Evolutionary conservation across 1,140 invertebrate genomes (phyloP), one percentile per base, ranked within the genome.

Genomic region (Drosophila pandora): DNA sequence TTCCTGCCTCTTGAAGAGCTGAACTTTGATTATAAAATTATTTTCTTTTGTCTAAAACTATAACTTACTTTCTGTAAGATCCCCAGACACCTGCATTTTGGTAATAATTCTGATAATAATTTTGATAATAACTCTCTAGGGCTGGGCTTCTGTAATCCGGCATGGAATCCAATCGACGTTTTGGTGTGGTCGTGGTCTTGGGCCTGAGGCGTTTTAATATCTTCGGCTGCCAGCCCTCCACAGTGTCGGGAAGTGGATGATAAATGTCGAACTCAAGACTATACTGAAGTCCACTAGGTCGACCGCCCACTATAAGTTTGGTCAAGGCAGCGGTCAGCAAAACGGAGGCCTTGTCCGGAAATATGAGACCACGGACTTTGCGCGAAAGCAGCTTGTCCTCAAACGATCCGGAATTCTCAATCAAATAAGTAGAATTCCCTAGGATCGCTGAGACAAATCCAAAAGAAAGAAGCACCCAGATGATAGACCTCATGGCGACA

Each of bases 251-350:
- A 10, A 89, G 9, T 0, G 75, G 52, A 0, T 72, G 41, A 49
- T 88, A 88, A 34, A 88, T 77, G 64, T 89, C 83, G 47, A 79
- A 88, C 32, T 88, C 84, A 7, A 88, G 21, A 21, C 71, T 83
- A 12, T 88, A 88, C 49, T 83, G 82, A 7, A 88, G 39, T 1
- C 84, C 83, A 73, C 59, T 69, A 3, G 83, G 83, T 10, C 79
- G 47, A 2, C 76, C 83, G 17, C 78, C 83, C 2, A 88, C 47
- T n/a, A 88, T 70, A 6, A 85, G 52, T 61, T 87, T 87, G 5
- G 83, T 87, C 5, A 87, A 0, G 2, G 79, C 83, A 6, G 75
- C 76, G 0, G 84, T 88, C 12, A 88, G 7, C 10, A 89, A 30
- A 4, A 88, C 2, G 0, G 57, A 21, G 1, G 79, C 65, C 17